Evolutionary conservation across 1,140 invertebrate genomes (phyloP).

Genomic region (Nixonia krombeini): DNA sequence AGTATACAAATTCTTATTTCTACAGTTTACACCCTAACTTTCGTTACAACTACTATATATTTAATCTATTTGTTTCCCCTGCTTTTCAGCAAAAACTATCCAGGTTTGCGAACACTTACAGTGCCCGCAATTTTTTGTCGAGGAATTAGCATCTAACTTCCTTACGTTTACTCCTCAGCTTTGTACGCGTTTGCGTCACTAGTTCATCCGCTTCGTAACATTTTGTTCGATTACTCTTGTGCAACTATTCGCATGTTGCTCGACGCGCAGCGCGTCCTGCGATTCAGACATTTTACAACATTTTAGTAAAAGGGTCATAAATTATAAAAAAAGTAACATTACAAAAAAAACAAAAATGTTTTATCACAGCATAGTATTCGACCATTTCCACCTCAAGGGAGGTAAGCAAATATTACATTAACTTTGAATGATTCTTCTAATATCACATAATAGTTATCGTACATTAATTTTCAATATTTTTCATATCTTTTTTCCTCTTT

Average conservation of each 20-base stretch:
- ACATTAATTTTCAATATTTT: no score
- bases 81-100: constrained; percentile 1
- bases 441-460: no score
- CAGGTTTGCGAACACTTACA: no score
- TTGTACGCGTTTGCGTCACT: constrained; percentile 30
- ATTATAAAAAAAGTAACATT: background rate
- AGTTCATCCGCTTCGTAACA: constrained; percentile 17
- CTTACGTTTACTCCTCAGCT: constrained; percentile 30
- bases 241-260: constrained; percentile 35
- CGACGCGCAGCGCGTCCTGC: constrained; percentile 26
- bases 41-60: constrained; percentile 38
- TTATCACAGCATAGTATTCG: constrained; percentile 44
- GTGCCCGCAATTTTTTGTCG: background rate
- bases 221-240: constrained; percentile 47
- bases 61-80: constrained; percentile 30
- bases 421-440: no score
- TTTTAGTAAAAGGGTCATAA: background rate
- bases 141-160: background rate
- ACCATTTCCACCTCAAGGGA: no score
- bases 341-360: no score
- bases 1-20: background rate
- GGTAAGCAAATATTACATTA: no score
- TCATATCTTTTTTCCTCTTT: no score
- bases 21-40: constrained; percentile 32
- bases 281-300: constrained; percentile 40